A percentile compares a stretch with the other conserved stretches of the same genome.
phyloP scores from a whole-genome alignment of 2,113 vertebrate species.

The Seriola dumerili region DNA sequence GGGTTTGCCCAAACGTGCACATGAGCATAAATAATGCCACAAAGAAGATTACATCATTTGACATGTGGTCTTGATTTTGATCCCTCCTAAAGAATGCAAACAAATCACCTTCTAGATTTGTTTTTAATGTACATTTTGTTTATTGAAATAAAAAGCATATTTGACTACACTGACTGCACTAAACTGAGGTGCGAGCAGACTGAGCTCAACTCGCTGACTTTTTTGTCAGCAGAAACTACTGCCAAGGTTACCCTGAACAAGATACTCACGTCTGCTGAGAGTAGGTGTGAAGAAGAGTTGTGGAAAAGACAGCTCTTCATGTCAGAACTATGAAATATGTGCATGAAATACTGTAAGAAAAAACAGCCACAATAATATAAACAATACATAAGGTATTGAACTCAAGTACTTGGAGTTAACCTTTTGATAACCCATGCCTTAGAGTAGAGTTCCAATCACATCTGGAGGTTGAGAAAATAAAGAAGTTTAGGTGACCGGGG shows the following conservation, averaged over 20 bases:
- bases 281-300: conserved; percentile 8
- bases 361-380: not conserved
- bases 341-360: not conserved
- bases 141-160: not conserved
- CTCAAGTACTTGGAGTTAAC: not conserved
- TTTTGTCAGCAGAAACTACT: not conserved
- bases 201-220: not conserved
- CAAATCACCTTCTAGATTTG: not conserved
- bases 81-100: not conserved
- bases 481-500: conserved; percentile 3
- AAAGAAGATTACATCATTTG: conserved; percentile 16
- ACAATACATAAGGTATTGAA: not conserved
- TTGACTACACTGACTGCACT: not conserved
- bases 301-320: conserved; percentile 15
- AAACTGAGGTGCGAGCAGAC: not conserved
- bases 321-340: not conserved
- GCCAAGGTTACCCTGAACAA: conserved; percentile 27
- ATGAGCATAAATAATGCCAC: conserved; percentile 2
- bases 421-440: conserved; percentile 14
- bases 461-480: not conserved
- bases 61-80: not conserved
- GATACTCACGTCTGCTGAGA: conserved; percentile 10
- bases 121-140: not conserved
- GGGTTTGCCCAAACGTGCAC: conserved; percentile 9
- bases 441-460: conserved; percentile 5